Percentiles rank a stretch among this genome's conserved stretches.
phyloP scores from a whole-genome alignment of 2,797 vertebrate genomes.

The Antrozous pallidus region DNA sequence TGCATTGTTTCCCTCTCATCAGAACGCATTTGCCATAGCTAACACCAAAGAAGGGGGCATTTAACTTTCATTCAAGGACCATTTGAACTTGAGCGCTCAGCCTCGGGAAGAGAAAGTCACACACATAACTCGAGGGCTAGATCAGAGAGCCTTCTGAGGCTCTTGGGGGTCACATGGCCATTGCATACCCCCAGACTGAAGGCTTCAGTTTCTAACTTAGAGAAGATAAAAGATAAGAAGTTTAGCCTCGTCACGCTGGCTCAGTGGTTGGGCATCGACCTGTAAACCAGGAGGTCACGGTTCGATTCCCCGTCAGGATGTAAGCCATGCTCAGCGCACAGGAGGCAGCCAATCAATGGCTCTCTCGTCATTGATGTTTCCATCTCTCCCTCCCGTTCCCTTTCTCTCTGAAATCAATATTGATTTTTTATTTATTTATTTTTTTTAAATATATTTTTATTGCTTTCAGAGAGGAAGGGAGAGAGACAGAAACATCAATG shows the following conservation, averaged over 20 bases:
- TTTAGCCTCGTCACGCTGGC: background rate
- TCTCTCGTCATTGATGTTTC: too few species aligned
- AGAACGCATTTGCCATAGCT: background rate
- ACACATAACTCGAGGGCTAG: background rate
- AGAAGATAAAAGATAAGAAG: background rate
- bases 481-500: too few species aligned
- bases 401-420: too few species aligned
- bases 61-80: background rate
- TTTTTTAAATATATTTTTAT: too few species aligned
- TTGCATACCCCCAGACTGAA: background rate
- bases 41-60: background rate
- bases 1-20: background rate
- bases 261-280: too few species aligned
- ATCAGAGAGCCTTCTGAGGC: constrained; percentile 14
- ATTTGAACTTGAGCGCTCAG: background rate
- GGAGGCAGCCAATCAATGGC: too few species aligned
- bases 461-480: too few species aligned
- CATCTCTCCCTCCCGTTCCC: too few species aligned
- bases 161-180: background rate
- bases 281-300: too few species aligned
- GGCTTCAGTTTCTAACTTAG: background rate
- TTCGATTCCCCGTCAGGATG: too few species aligned
- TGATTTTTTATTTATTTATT: too few species aligned
- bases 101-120: background rate
- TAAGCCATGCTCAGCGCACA: too few species aligned